Evolutionary conservation across 2,888 invertebrate species (phyloP).

Genomic region (Clepsis dumicolana): DNA sequence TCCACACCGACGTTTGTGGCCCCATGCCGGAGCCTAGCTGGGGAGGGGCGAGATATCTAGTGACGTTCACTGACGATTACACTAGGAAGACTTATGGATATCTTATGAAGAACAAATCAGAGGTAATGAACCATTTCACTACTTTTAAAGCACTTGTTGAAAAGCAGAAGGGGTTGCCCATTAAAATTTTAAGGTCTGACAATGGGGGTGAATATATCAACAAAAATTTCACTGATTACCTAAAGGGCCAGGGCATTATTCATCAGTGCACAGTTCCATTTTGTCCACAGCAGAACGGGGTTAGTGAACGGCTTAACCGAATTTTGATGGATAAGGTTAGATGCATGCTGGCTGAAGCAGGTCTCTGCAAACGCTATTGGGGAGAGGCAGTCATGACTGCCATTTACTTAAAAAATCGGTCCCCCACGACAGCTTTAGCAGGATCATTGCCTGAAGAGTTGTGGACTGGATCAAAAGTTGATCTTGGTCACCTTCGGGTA

Average conservation of each 20-base stretch:
- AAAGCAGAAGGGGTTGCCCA: not conserved
- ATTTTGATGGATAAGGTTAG: too few species aligned
- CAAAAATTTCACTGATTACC: not conserved
- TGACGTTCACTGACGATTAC: conserved; percentile 18
- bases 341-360: too few species aligned
- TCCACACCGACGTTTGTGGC: conserved; percentile 10
- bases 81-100: conserved; percentile 2
- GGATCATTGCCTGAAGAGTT: too few species aligned
- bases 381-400: too few species aligned
- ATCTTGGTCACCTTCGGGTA: too few species aligned
- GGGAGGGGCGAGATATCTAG: conserved; percentile 5
- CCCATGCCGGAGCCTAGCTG: conserved; percentile 8
- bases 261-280: not conserved
- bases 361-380: too few species aligned
- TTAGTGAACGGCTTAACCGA: too few species aligned
- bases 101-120: not conserved
- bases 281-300: too few species aligned
- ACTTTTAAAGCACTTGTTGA: conserved; percentile 13
- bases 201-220: not conserved
- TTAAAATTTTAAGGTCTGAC: not conserved
- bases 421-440: too few species aligned
- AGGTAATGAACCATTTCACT: conserved; percentile 7
- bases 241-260: not conserved
- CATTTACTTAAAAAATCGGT: too few species aligned
- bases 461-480: too few species aligned